Percentiles rank a stretch among this genome's conserved stretches.
Evolutionary conservation across 2,113 vertebrate species (phyloP).

Genomic region (Elgaria multicarinata): DNA sequence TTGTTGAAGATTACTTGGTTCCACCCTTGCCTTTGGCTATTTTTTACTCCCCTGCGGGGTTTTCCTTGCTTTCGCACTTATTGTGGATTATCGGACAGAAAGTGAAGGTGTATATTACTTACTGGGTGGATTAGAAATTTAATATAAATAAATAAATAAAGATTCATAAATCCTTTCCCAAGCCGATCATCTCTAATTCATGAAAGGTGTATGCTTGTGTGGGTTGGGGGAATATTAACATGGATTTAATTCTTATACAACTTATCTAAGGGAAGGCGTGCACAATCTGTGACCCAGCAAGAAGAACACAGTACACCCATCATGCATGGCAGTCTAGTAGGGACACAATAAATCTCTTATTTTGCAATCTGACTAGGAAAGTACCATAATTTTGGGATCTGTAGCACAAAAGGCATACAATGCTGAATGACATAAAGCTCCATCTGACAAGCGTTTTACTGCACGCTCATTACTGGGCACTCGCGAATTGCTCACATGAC

Average conservation of each 20-base stretch:
- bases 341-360: background rate
- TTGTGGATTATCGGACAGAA: background rate
- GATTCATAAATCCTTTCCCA: background rate
- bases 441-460: too few species aligned
- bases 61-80: too few species aligned
- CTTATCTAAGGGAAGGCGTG: background rate
- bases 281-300: background rate
- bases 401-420: background rate
- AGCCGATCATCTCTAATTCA: background rate
- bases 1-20: too few species aligned
- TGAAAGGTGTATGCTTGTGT: background rate
- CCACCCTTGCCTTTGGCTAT: too few species aligned
- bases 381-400: background rate
- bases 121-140: too few species aligned
- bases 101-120: background rate
- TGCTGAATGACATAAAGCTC: background rate
- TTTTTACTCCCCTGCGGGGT: too few species aligned
- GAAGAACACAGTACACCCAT: too few species aligned
- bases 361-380: background rate
- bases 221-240: background rate
- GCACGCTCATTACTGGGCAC: too few species aligned
- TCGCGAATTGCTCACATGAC: too few species aligned
- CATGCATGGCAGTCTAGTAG: background rate
- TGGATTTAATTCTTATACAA: background rate
- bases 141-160: background rate